Conservation (phyloP, 2,888 invertebrate species). For the Mantis religiosa region DNA sequence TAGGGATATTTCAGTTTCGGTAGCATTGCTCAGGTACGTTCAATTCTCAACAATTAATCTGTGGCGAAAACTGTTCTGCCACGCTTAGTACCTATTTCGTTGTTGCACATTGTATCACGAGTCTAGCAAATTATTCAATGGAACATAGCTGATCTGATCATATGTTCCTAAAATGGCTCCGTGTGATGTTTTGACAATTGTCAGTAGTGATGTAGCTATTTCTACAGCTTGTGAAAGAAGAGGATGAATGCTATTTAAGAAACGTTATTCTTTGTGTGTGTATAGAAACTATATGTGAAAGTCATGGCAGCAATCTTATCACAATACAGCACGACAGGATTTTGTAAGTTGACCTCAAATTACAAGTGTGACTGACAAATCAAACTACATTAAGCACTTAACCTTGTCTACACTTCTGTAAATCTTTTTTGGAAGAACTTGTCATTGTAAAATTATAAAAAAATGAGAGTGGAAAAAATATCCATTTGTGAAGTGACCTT, state of each 20-base stretch:
- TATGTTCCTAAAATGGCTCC: slow-evolving; percentile 5
- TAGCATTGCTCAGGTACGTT: background rate
- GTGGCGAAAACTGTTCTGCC: background rate
- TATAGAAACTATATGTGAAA: background rate
- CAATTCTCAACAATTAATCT: background rate
- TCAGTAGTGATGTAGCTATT: background rate
- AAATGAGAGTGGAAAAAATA: background rate
- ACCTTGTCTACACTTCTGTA: background rate
- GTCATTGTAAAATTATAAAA: background rate
- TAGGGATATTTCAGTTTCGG: background rate
- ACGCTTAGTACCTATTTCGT: too few relatives aligned
- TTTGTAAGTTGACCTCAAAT: slow-evolving; percentile 38
- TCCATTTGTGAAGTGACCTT: background rate
- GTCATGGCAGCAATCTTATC: slow-evolving; percentile 40
- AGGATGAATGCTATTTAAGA: slow-evolving; percentile 1
- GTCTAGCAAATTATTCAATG: background rate
- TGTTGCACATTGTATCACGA: background rate
- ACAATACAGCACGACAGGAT: slow-evolving; percentile 42
- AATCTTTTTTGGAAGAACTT: background rate
- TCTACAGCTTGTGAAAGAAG: background rate
- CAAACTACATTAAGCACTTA: background rate
- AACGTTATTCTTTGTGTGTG: background rate
- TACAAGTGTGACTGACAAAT: background rate
- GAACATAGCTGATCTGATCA: background rate
- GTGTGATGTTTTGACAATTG: background rate